Conservation (phyloP, 2,113 vertebrate genomes). For the Pituophis catenifer region DNA sequence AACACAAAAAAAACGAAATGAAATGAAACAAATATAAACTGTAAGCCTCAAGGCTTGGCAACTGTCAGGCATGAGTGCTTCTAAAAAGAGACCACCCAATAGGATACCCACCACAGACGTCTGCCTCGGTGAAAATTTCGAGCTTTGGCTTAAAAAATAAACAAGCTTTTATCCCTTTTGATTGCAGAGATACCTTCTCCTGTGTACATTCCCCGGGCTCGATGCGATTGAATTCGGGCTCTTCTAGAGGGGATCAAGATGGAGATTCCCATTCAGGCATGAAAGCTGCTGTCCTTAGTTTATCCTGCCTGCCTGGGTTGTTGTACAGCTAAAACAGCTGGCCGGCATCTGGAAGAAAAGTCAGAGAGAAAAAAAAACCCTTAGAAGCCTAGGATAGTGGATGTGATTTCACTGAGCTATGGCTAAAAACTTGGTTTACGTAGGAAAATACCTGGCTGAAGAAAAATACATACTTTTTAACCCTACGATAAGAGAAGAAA, state of each 20-base stretch:
- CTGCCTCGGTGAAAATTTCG: not conserved
- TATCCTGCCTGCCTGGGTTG: not conserved
- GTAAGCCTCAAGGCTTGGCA: not conserved
- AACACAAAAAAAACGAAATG: not conserved
- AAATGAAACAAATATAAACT: not conserved
- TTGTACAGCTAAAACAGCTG: not conserved
- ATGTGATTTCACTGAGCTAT: no score
- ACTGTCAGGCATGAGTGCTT: not conserved
- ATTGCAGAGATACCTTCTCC: not conserved
- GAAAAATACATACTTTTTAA: no score
- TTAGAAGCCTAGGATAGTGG: not conserved
- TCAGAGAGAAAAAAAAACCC: fast-evolving
- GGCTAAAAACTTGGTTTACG: no score
- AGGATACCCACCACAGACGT: not conserved
- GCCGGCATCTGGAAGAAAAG: not conserved
- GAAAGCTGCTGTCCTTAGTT: not conserved
- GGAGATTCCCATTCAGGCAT: not conserved
- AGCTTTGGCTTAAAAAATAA: not conserved
- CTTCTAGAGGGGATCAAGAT: not conserved
- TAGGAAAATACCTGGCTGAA: no score
- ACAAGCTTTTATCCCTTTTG: not conserved
- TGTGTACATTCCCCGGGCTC: not conserved
- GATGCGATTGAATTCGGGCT: not conserved
- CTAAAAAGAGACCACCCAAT: not conserved
- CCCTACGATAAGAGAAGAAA: no score